Percentiles rank a stretch among this genome's conserved stretches.
Conservation (phyloP, 2,113 vertebrate species). For the Capreolus pygargus region DNA sequence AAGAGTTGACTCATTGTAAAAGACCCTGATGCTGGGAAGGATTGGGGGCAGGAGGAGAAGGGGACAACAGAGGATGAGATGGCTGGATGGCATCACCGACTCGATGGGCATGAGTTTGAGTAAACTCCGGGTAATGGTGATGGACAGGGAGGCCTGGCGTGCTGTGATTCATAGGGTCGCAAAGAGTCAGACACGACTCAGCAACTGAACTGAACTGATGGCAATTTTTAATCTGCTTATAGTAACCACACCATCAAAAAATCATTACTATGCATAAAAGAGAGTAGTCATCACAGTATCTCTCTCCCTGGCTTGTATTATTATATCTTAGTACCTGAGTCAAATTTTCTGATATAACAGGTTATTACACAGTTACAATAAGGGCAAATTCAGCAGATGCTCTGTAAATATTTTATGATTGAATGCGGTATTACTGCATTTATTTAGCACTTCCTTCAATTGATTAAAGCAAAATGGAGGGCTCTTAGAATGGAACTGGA, state of each 20-base stretch:
- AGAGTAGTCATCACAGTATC: not conserved
- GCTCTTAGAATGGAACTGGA: not conserved
- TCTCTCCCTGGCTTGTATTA: not conserved
- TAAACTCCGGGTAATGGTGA: too few species aligned
- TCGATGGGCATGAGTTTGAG: too few species aligned
- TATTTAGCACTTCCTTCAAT: not conserved
- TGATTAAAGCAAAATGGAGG: conserved; percentile 21
- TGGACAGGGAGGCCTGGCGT: too few species aligned
- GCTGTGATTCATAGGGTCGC: too few species aligned
- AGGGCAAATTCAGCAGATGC: not conserved
- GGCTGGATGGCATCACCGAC: too few species aligned
- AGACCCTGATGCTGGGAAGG: too few species aligned
- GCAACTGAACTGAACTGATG: not conserved
- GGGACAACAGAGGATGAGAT: too few species aligned
- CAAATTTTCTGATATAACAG: conserved; percentile 12
- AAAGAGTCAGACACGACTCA: too few species aligned
- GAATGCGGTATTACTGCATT: not conserved
- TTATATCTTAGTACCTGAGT: not conserved
- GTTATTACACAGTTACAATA: not conserved
- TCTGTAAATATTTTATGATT: conserved; percentile 1
- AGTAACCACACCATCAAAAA: not conserved
- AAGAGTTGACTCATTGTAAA: too few species aligned
- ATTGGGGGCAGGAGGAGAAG: too few species aligned
- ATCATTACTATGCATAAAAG: not conserved
- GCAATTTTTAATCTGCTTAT: not conserved